These are phyloP conservation scores for Semicossyphus pulcher DNA, from an alignment of 2,113 vertebrate genomes.

Conservation along the genomic window DNA sequence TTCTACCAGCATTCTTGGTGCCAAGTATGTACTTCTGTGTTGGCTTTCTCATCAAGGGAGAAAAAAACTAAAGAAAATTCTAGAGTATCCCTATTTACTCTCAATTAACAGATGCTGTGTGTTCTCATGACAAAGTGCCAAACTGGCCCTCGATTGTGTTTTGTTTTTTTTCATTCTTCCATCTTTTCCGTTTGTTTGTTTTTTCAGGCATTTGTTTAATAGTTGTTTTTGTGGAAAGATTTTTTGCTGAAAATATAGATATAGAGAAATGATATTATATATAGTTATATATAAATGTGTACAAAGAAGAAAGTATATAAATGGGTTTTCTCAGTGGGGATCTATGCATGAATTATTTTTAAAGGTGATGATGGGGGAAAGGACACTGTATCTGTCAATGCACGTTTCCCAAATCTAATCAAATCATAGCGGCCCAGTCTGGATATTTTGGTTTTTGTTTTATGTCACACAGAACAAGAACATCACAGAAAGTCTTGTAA, in stretches of 20 bases:
- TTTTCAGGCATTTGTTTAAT: constrained; percentile 59
- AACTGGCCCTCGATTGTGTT: constrained; percentile 76
- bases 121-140: constrained; percentile 82
- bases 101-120: constrained; percentile 69
- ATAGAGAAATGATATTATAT: constrained; percentile 83
- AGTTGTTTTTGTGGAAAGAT: constrained; percentile 76
- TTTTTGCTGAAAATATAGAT: constrained; percentile 82
- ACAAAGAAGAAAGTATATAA: constrained; percentile 83
- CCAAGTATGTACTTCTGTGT: constrained; percentile 77
- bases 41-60: constrained; percentile 64
- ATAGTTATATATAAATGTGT: constrained; percentile 83
- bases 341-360: constrained; percentile 87
- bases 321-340: constrained; percentile 80
- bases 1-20: constrained; percentile 84
- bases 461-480: constrained; percentile 21
- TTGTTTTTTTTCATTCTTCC: constrained; percentile 50
- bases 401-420: constrained; percentile 76
- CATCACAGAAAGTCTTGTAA: background rate
- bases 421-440: constrained; percentile 42
- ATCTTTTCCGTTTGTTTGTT: constrained; percentile 50
- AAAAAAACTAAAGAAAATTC: constrained; percentile 56
- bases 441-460: constrained; percentile 44
- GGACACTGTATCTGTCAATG: constrained; percentile 69
- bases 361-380: constrained; percentile 50
- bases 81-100: constrained; percentile 57